Percentiles rank a stretch among this genome's conserved stretches.
Evolutionary conservation across 2,113 vertebrate species (phyloP).

Genomic region (Epinephelus moara): DNA sequence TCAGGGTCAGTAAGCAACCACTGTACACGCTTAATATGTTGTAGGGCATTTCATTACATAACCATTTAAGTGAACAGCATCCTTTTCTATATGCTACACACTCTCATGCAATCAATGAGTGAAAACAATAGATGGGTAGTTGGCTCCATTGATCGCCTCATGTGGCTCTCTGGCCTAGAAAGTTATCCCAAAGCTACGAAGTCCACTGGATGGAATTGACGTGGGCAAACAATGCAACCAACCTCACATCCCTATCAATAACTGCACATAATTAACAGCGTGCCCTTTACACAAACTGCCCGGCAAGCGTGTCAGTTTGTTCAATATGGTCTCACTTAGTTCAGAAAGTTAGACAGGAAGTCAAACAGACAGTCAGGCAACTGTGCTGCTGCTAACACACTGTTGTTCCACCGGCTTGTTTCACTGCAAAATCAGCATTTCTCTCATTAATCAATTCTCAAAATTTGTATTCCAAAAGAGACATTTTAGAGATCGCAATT

Average conservation of each 20-base stretch:
- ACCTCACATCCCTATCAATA: slow-evolving; percentile 64
- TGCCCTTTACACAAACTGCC: slow-evolving; percentile 52
- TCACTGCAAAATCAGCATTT: slow-evolving; percentile 69
- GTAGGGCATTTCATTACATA: slow-evolving; percentile 59
- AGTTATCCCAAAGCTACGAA: slow-evolving; percentile 26
- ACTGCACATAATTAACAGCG: slow-evolving; percentile 58
- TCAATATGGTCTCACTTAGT: slow-evolving; percentile 73
- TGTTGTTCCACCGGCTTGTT: slow-evolving; percentile 24
- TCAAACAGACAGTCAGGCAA: slow-evolving; percentile 33
- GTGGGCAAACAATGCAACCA: slow-evolving; percentile 27
- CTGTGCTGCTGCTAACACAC: slow-evolving; percentile 21
- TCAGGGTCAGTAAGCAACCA: slow-evolving; percentile 71
- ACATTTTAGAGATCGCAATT: slow-evolving; percentile 9
- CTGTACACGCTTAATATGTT: slow-evolving; percentile 38
- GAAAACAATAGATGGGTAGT: slow-evolving; percentile 35
- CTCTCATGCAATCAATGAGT: slow-evolving; percentile 28
- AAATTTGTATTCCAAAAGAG: slow-evolving; percentile 45
- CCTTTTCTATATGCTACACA: slow-evolving; percentile 7
- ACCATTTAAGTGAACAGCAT: slow-evolving; percentile 37
- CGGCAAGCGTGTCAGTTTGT: slow-evolving; percentile 48
- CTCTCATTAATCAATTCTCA: slow-evolving; percentile 53
- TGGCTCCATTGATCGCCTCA: slow-evolving; percentile 47
- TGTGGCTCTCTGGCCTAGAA: slow-evolving; percentile 54
- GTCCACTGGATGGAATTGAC: slow-evolving; percentile 33
- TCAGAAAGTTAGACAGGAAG: slow-evolving; percentile 71